Evolutionary conservation across 2,888 invertebrate genomes (phyloP), one percentile per base, ranked within the genome.

Genomic region (Coelinius sp.): DNA sequence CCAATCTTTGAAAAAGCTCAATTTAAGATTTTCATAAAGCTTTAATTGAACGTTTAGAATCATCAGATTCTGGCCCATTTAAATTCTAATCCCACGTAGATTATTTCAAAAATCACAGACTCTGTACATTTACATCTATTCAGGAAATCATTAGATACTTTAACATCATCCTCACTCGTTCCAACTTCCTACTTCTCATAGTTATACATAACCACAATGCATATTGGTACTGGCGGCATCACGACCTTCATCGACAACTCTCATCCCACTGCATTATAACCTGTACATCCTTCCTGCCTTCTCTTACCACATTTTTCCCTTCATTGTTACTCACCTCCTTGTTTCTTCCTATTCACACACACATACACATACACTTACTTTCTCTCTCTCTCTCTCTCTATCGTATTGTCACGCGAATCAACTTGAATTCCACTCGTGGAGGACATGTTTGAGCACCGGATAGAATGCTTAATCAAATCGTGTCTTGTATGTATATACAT

Each of bases 401-500:
- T 59, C 38, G 65, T 14, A 62, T 49, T 41, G 68, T 68, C 65
- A 35, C 46, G 67, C 62, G 24, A 46, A 63, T 63, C 63, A 63
- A 63, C 22, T 63, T 63, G 59, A 35, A 41, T 68, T 22, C 72
- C 79, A 74, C 73, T 17, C 46, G 46, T 17, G 8, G 46, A 73
- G 76, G 81, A 79, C 46, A 81, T 82, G 79, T 82, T 82, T 82
- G 68, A 63, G 84, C 83, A 83, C 85, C 84, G 83, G 81, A 83
- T 84, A 80, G 84, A 84, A 86, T 85, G 82, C 84, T 81, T 84
- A 86, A 86, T 84, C 85, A 85, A 85, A 84, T 84, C 83, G 82
- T 83, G 82, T 83, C 83, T 83, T 83, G 82, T 81, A 81, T 81
- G 82, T 83, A 82, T 82, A n/a, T 83, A 83, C 52, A 53, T 53